Conservation (phyloP, 2,797 vertebrate species). For the Trematomus bernacchii region DNA sequence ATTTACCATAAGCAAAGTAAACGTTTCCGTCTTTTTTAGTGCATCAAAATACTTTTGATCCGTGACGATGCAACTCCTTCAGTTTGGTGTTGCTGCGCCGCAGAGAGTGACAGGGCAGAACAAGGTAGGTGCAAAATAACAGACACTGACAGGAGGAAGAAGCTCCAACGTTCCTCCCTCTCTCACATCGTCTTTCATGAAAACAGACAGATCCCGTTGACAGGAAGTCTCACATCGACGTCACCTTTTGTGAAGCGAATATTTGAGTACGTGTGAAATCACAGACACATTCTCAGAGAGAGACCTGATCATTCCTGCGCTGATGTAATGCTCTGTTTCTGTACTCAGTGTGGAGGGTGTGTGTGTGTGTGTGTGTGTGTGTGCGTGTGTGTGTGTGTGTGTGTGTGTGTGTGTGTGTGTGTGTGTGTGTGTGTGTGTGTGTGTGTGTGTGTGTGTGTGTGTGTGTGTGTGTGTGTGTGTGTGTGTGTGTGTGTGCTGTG, state of each 20-base stretch:
- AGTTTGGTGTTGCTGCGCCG: slow-evolving; percentile 44
- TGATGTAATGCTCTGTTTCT: slow-evolving; percentile 80
- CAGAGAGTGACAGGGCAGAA: slow-evolving; percentile 56
- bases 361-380: not conserved
- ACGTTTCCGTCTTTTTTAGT: no score
- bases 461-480: not conserved
- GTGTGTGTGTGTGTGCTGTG: not conserved
- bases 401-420: slow-evolving; percentile 16
- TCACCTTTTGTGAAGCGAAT: slow-evolving; percentile 73
- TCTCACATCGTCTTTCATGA: slow-evolving; percentile 33
- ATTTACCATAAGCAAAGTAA: no score
- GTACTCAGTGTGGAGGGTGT: slow-evolving; percentile 57
- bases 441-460: slow-evolving; percentile 14
- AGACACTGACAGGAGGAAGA: slow-evolving; percentile 20
- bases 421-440: slow-evolving; percentile 25
- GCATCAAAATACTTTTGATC: no score
- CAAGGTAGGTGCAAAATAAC: slow-evolving; percentile 21
- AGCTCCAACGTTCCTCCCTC: slow-evolving; percentile 12
- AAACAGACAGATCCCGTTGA: slow-evolving; percentile 54
- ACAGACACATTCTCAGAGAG: slow-evolving; percentile 51
- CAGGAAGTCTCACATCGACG: slow-evolving; percentile 48
- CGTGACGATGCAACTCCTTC: not conserved
- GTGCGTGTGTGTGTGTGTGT: slow-evolving; percentile 20
- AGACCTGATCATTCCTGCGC: slow-evolving; percentile 73
- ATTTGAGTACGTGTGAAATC: slow-evolving; percentile 82